Evolutionary conservation across 2,113 vertebrate genomes (phyloP), one percentile per base, ranked within the genome.

Genomic region (Chaenocephalus aceratus): DNA sequence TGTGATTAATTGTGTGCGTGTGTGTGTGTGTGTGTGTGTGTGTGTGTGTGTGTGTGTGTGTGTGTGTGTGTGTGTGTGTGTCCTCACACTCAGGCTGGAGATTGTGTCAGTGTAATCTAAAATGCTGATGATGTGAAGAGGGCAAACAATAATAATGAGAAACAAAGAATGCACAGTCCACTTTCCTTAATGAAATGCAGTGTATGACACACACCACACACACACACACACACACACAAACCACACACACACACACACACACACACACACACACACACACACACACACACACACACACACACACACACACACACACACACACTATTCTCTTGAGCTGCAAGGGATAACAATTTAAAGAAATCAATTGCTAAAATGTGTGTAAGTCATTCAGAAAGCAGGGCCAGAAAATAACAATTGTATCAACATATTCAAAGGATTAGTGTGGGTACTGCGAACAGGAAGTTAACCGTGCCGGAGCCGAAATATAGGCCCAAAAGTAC

Each of bases 31-130:
- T 77, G 60, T 41, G 57, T 58, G 23, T 66, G 68, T 61, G 59
- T 72, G 79, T 23, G 30, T 74, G 75, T 77, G 46, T 53, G 30
- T 64, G 51, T 26, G 49, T 41, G 44, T 77, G 46, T 53, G 30
- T 64, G 51, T 26, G 49, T 41, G 44, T 41, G 16, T 48, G 69
- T 76, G 69, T 70, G 83, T n/a, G n/a, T 53, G 78, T 11, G 7
- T 49, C 26, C n/a, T 53, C 60, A n/a, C 54, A 46, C 18, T 67
- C 52, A 16, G n/a, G 69, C 63, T 69, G 66, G 72, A 82, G 85
- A 87, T 86, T 83, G 80, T 75, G 72, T 80, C 78, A 72, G 54
- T 91, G 88, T 87, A 92, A 90, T 94, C 85, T 83, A 74, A 88
- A 84, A 81, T 80, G 81, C 86, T 62, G 82, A 84, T 87, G 77